A percentile compares a stretch with the other conserved stretches of the same genome.
Conservation (phyloP, 1,140 invertebrate genomes). For the Pseudachorutes palmiensis region DNA sequence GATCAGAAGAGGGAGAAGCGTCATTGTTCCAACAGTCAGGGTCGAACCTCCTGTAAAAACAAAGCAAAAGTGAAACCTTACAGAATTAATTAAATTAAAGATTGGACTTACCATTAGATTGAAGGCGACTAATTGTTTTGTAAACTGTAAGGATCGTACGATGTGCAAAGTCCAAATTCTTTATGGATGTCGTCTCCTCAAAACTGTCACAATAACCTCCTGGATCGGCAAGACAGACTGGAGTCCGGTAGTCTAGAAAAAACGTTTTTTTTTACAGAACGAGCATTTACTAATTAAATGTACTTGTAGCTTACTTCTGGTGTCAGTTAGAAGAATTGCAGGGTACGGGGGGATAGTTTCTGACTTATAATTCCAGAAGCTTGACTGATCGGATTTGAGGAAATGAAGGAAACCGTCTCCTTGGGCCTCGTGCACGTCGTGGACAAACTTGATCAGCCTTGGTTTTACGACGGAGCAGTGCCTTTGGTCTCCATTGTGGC, state of each 20-base stretch:
- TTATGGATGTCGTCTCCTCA: neutral
- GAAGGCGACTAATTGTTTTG: neutral
- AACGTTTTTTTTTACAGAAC: neutral
- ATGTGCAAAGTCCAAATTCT: slow-evolving; percentile 15
- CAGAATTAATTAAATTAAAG: neutral
- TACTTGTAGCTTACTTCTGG: neutral
- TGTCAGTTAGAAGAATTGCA: slow-evolving; percentile 30
- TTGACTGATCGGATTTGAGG: slow-evolving; percentile 21
- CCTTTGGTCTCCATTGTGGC: neutral
- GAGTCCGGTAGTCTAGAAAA: neutral
- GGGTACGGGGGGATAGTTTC: neutral
- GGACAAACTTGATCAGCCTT: slow-evolving; percentile 13
- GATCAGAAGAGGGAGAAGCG: too few relatives aligned
- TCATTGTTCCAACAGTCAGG: too few relatives aligned
- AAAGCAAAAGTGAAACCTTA: too few relatives aligned
- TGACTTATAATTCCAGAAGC: slow-evolving; percentile 27
- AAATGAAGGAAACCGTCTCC: slow-evolving; percentile 16
- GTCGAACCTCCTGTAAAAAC: too few relatives aligned
- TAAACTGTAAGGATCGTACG: slow-evolving; percentile 4
- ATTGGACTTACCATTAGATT: slow-evolving; percentile 4
- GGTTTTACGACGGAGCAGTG: neutral
- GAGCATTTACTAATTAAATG: neutral
- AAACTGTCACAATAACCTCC: neutral
- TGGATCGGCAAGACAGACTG: neutral
- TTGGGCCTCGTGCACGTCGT: neutral